Base-by-base conservation (phyloP, 2,797 vertebrate genomes). In the Champsocephalus esox region DNA sequence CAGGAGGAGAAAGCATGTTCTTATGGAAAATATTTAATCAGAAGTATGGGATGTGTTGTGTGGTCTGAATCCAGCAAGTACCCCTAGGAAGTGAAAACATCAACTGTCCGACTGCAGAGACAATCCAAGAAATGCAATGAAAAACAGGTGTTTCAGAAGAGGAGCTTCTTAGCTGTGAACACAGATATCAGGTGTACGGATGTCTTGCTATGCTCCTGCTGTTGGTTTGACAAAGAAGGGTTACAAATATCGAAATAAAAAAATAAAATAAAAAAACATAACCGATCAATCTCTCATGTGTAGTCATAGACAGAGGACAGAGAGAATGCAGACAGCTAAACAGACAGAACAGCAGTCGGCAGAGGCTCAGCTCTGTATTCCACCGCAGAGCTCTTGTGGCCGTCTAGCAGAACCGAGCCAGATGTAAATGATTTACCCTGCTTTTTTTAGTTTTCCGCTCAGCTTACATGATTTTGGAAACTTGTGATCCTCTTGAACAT, bases 1-100 rank as follows among this genome's bases (percentile, higher is more conserved):
- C 66, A 83, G 75, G 74, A 57, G 57, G 71, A 80, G 75, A 87
- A 84, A 75, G 81, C 43, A 6, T 66, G 69, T 86, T 77, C 81
- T 50, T 78, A 54, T 81, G 85, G 89, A 89, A 87, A 83, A 80
- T 56, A 62, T 88, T 87, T 87, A 72, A 85, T 85, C 80, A 68
- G 72, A 77, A 64, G 61, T 55, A 72, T 83, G 80, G 75, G 80
- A 80, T 68, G 64, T 77, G 63, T 49, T 89, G 84, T 84, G 83
- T 73, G 83, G 83, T 85, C 77, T 78, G 66, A 45, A 73, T 72
- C 45, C 44, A 49, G 66, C 71, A 60, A 77, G 66, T 13, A 56
- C 61, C 60, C 62, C 48, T n/a, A 48, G 56, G 81, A 87, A 61
- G 83, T 85, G 75, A 41, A 80, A 84, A 85, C 24, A 73, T 75